Evolutionary conservation across 64 coral and sea anemone species (phyloP).

Genomic region (Stylophora pistillata): DNA sequence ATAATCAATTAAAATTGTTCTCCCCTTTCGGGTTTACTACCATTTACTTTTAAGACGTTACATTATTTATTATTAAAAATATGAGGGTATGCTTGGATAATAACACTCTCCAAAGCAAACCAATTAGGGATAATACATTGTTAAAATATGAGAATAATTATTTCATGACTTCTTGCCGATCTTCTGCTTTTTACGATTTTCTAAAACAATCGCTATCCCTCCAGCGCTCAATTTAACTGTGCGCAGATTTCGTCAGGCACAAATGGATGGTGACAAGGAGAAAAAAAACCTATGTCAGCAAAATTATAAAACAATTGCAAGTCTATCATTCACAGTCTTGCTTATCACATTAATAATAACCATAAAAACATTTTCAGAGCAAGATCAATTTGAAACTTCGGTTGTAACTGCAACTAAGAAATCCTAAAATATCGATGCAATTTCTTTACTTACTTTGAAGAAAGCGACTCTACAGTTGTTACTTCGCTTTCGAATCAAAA

Average conservation of each 20-base stretch:
- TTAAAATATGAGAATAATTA: slow-evolving; percentile 11
- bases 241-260: neutral
- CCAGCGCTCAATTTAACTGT: neutral
- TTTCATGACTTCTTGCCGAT: neutral
- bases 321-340: too few relatives aligned
- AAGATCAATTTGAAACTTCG: too few relatives aligned
- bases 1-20: neutral
- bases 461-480: too few relatives aligned
- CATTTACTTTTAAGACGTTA: too few relatives aligned
- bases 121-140: neutral
- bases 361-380: too few relatives aligned
- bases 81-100: neutral
- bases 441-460: too few relatives aligned
- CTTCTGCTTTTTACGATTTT: neutral
- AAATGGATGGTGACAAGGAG: neutral
- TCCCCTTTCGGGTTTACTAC: neutral
- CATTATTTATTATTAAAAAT: neutral
- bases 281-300: neutral
- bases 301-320: too few relatives aligned
- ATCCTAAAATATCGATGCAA: too few relatives aligned
- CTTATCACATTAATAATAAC: too few relatives aligned
- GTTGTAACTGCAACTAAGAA: too few relatives aligned
- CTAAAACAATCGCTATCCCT: neutral
- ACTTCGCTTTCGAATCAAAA: too few relatives aligned
- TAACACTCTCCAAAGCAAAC: neutral